Base-by-base conservation (phyloP, 2,888 invertebrate species). In the Nycteola revayana region DNA sequence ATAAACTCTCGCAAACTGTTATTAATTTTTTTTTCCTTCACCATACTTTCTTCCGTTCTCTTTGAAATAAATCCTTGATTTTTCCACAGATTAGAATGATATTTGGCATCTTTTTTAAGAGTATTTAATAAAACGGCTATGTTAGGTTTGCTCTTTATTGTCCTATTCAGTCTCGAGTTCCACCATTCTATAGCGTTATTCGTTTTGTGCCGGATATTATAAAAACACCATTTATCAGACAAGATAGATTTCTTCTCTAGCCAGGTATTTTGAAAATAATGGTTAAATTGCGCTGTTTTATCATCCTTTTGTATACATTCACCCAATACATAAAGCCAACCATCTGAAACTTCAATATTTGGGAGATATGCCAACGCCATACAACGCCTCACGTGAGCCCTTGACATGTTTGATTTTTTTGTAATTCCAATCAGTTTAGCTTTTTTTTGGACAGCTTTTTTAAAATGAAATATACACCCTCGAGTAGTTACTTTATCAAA, bases 151-250 rank as follows among this genome's bases (percentile, higher is more conserved):
- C 23, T 37, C n/a, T 27, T 27, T 28, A 32, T 21, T 22, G 27
- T 27, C 28, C 32, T 32, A 24, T 36, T 32, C 6, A 36, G 20
- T 27, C 32, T 31, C 23, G 32, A 36, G 22, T 36, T 27, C 32
- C 36, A 36, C 32, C 36, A 36, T 14, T 25, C 14, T 11, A n/a
- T 25, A 1, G 25, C 25, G 14, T 25, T 25, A 14, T 25, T 25
- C n/a, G 25, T 25, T 25, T 25, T 25, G 25, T 25, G 14, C 7
- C 25, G 11, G n/a, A 25, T 14, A 14, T 25, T 25, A 14, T 25
- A 14, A 10, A 25, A 25, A 25, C 25, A 14, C 25, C 25, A 10
- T 14, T 25, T 25, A 4, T 14, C 25, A 5, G 25, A 25, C 10
- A 25, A 25, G 1, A 3, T 10, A 10, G 25, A 4, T 3, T 9